Base-by-base conservation (phyloP, 2,113 vertebrate genomes). In the Rhea pennata region DNA sequence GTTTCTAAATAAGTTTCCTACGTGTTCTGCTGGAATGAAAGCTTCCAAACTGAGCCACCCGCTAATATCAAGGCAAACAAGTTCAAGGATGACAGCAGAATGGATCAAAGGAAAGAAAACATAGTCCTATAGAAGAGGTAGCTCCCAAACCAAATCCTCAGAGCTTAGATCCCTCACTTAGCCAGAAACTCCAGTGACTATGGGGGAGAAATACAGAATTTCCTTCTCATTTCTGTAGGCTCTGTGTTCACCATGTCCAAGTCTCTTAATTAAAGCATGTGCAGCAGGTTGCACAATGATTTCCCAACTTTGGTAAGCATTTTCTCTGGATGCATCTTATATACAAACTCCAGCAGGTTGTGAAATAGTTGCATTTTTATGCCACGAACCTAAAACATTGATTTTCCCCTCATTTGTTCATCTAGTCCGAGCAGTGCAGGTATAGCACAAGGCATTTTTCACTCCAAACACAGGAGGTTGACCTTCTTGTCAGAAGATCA, bases 401-500 rank as follows among this genome's bases (percentile, higher is more conserved):
- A 76, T 40, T 59, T 77, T 67, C 3, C 40, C 40, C 36, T 90
- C 2, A 0, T 67, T 95, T 88, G 75, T 80, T 90, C 59, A 70
- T 65, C 26, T 21, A 31, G 36, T 90, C 40, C 59, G 75, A 85
- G 80, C 19, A 85, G 17, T 5, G 26, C 79, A 40, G 76, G 42
- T 2, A 1, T 39, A 29, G 10, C n/a, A 58, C 75, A 84, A 58
- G 36, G 15, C 4, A 48, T 66, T 69, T 90, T 58, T 67, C 70
- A 33, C 16, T 24, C 65, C 44, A 73, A 76, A 87, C 0, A 0
- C 70, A 89, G 70, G 42, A 79, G 51, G 71, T 51, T 33, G 56
- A 88, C 71, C 73, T 65, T 87, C 76, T 92, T 21, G 84, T 90
- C 24, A 79, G 44, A 84, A 93, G 92, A 64, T 7, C 74, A 95